Evolutionary conservation across 2,113 vertebrate species (phyloP), one percentile per base, ranked within the genome.

Genomic region (Ibidorhyncha struthersii): DNA sequence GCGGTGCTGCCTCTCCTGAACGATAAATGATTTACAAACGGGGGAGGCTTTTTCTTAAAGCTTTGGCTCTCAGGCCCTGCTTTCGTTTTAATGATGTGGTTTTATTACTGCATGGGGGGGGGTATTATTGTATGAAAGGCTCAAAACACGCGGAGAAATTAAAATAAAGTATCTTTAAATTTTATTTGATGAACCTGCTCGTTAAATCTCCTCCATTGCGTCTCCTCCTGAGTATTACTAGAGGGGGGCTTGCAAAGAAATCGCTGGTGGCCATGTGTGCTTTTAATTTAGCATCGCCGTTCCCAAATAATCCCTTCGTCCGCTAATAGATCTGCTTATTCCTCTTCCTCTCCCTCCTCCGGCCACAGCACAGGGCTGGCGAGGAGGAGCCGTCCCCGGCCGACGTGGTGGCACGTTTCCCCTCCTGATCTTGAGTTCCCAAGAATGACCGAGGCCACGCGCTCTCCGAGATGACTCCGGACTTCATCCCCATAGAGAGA

Each of bases 321-420:
- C 61, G 36, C 25, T 14, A 9, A 49, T 3, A 55, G 49, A 82
- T 52, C 67, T 70, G 26, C 55, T 87, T 29, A 49, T 49, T 78
- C 63, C 84, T 52, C 20, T 47, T 83, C 18, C 67, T 76, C 36
- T 82, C 58, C 53, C 47, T 63, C 27, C 71, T 81, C 30, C 0
- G 1, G 41, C 26, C 1, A 1, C 6, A 10, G 47, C 9, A 4
- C 36, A 0, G 8, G 62, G n/a, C 49, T 81, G 77, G 26, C 32
- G 34, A 71, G 55, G 26, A 50, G 58, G 52, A 79, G 55, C 40
- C 6, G 2, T 38, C 7, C 66, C 61, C 17, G 26, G 43, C 22
- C 0, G 1, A 25, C 1, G 7, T 4, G 40, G 43, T 27, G 38
- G 73, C 45, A 67, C 29, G 26, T 73, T 50, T 62, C 59, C 40